Evolutionary conservation across 2,113 vertebrate species (phyloP), one percentile per base, ranked within the genome.

Genomic region (Oryzias javanicus): DNA sequence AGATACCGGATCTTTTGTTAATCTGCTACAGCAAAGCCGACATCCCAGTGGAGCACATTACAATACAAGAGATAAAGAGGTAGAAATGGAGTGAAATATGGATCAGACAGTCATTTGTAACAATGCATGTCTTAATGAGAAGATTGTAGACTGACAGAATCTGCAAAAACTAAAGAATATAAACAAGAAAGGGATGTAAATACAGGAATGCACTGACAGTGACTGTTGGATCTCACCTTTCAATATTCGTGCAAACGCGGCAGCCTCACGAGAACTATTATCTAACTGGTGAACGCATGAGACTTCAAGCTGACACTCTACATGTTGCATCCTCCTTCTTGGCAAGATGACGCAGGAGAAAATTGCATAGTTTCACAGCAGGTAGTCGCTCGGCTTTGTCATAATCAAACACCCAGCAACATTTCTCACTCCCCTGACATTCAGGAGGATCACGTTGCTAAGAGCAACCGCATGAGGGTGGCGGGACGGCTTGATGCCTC

Each of bases 91-190:
- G 25, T 44, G 67, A 35, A 69, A 65, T 65, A 46, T 62, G 53
- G 35, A 45, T 60, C 45, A 41, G 59, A 71, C 49, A 52, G 61
- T 24, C 64, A 71, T 78, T 79, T 72, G 47, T 61, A 71, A 63
- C 62, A 80, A 64, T 69, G 60, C 72, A 78, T 53, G 58, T 79
- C 58, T 72, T 82, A 82, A 86, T 87, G 72, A 82, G 72, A 74
- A 73, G 56, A 86, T 82, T 75, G 44, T 79, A 77, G 69, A 62
- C 6, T 3, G 42, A 40, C 49, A 64, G 56, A 47, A 55, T 56
- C 53, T 56, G 60, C 10, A 12, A 59, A 49, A 52, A n/a, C n/a
- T 19, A 63, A 59, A 75, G 64, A 25, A 29, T 54, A 27, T 16
- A 2, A 47, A 60, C 67, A 17, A 25, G 51, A 69, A 29, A 67